Evolutionary conservation across 1,140 invertebrate species (phyloP).

Genomic region (Polypedilum vanderplanki): DNA sequence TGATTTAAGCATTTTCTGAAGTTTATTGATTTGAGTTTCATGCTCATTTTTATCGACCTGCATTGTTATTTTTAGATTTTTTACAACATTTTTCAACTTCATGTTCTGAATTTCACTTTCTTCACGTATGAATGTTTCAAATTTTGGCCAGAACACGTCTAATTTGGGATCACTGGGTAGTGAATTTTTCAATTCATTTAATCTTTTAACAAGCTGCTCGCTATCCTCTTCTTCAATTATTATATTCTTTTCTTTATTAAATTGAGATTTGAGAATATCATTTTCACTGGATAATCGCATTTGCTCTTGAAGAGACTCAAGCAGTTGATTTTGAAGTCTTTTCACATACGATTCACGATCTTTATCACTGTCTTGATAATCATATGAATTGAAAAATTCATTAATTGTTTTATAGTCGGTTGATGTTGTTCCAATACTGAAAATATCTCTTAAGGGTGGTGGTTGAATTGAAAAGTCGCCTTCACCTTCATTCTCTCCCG

Average conservation of each 20-base stretch:
- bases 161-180: constrained; percentile 39
- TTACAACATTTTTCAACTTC: constrained; percentile 36
- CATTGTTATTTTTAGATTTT: constrained; percentile 44
- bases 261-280: constrained; percentile 49
- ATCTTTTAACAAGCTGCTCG: constrained; percentile 38
- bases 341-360: constrained; percentile 53
- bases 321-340: constrained; percentile 53
- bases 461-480: no score
- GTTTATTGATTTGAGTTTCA: constrained; percentile 37
- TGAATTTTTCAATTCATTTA: constrained; percentile 45
- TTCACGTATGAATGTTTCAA: constrained; percentile 37
- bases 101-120: constrained; percentile 42
- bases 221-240: no score
- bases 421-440: constrained; percentile 40
- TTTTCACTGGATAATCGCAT: constrained; percentile 52
- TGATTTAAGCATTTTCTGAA: constrained; percentile 44
- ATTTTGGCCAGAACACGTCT: constrained; percentile 44
- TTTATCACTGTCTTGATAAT: constrained; percentile 38
- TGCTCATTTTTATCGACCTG: constrained; percentile 35
- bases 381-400: constrained; percentile 44
- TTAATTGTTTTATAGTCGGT: constrained; percentile 48
- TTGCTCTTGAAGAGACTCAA: constrained; percentile 50
- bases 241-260: constrained; percentile 37
- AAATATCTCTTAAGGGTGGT: constrained; percentile 41
- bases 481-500: constrained; percentile 32